Base-by-base conservation (phyloP, 1,140 invertebrate genomes). In the Frieseomelitta varia region DNA sequence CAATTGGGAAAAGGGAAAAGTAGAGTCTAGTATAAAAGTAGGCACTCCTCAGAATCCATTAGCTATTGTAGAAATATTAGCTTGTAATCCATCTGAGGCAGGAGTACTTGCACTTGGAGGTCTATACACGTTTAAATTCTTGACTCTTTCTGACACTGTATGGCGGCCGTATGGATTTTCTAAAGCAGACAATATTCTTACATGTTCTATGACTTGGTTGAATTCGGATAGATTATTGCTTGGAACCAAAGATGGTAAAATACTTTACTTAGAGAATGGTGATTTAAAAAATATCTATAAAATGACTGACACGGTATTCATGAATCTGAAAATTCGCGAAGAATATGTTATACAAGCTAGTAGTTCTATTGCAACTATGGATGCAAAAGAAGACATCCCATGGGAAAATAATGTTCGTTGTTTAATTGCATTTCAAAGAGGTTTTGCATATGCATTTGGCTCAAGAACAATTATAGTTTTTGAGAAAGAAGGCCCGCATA, bases 111-210 rank as follows among this genome's bases (percentile, higher is more conserved):
- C 97, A 65, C 94, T 98, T 15, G 96, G 97, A 65, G 98, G 98
- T 19, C 95, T 96, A 51, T 96, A 96, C 24, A 96, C 96, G 0
- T 97, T 98, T 90, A 96, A 97, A 89, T 96, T 98, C 77, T 96
- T 98, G 91, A 97, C 97, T 53, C 97, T 97, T 56, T 96, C 96
- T n/a, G 98, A 98, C 92, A 97, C 96, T 1, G 96, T 97, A 11
- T 97, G 98, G 96, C 96, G 97, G 56, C 97, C 97, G 76, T 98
- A 97, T 93, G 97, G 97, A 30, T 98, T 97, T 94, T 96, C 97
- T 81, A 98, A 98, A 93, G 96, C 97, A 30, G 98, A 98, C 87
- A 96, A 96, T 87, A 96, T 97, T 83, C 95, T 96, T 85, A 96
- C 98, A 85, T 96, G 96, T 3, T 96, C 96, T 81, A 96, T 97